phyloP scores from a whole-genome alignment of 1,140 invertebrate genomes.

The Heliconius eleuchia region DNA sequence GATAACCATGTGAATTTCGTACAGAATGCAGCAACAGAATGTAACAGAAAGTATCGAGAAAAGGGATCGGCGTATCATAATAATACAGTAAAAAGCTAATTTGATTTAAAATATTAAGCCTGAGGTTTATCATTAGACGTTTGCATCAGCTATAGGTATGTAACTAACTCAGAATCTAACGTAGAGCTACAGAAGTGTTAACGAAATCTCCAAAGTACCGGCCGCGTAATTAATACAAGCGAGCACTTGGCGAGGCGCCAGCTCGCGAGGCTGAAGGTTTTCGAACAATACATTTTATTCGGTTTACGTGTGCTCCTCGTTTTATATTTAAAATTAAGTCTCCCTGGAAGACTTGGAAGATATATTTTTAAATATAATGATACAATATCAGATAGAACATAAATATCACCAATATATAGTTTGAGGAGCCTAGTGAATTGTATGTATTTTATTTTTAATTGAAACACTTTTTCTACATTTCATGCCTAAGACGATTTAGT shows the following conservation, averaged over 20 bases:
- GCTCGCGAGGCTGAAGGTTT: slow-evolving; percentile 10
- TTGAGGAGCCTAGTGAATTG: too few relatives aligned
- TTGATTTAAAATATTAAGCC: too few relatives aligned
- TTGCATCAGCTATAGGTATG: not conserved
- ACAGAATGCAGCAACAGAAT: too few relatives aligned
- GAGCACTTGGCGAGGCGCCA: slow-evolving; percentile 23
- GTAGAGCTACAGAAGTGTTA: not conserved
- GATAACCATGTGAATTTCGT: too few relatives aligned
- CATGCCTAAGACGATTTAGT: too few relatives aligned
- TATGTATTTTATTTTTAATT: too few relatives aligned
- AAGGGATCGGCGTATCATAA: too few relatives aligned
- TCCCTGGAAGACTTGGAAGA: not conserved
- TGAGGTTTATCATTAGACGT: not conserved
- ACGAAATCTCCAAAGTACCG: slow-evolving; percentile 11
- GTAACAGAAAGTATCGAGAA: too few relatives aligned
- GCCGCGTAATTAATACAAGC: slow-evolving; percentile 26
- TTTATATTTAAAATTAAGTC: slow-evolving; percentile 11
- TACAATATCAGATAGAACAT: not conserved
- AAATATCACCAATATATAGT: too few relatives aligned
- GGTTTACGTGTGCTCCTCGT: slow-evolving; percentile 15
- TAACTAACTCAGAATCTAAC: too few relatives aligned
- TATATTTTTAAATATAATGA: not conserved
- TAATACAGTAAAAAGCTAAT: too few relatives aligned
- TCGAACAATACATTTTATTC: slow-evolving; percentile 24
- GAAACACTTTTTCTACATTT: too few relatives aligned